A percentile compares a stretch with the other conserved stretches of the same genome.
phyloP scores from a whole-genome alignment of 2,113 vertebrate species.

The Salvelinus alpinus region DNA sequence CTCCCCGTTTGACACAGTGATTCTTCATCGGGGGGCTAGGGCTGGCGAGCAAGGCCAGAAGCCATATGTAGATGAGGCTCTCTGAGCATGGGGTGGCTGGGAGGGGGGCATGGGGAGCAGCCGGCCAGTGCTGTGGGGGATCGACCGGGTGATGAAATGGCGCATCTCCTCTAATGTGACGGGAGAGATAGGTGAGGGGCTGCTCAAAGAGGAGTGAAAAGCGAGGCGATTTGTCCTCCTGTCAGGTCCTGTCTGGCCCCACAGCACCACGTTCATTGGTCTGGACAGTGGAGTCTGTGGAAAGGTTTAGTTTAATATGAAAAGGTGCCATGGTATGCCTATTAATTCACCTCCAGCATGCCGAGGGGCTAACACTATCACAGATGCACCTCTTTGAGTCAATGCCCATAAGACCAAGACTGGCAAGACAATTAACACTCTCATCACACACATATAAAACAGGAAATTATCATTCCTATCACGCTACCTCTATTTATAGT shows the following conservation, averaged over 20 bases:
- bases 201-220: conserved; percentile 29
- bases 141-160: conserved; percentile 62
- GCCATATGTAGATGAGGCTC: conserved; percentile 67
- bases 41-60: conserved; percentile 61
- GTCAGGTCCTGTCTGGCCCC: conserved; percentile 27
- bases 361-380: conserved; percentile 14
- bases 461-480: neutral
- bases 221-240: conserved; percentile 32
- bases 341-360: conserved; percentile 21
- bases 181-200: conserved; percentile 54
- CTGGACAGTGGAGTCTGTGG: conserved; percentile 15
- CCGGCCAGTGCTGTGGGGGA: conserved; percentile 48
- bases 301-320: conserved; percentile 39
- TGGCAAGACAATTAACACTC: neutral
- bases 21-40: conserved; percentile 69
- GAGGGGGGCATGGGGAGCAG: conserved; percentile 32
- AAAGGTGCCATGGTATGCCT: conserved; percentile 29
- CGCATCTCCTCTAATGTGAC: conserved; percentile 58
- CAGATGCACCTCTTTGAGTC: conserved; percentile 14
- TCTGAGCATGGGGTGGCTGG: conserved; percentile 20
- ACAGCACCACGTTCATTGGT: conserved; percentile 7
- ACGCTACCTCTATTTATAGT: neutral
- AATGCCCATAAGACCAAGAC: neutral
- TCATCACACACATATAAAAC: neutral
- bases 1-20: conserved; percentile 63